These are phyloP conservation scores for Lagorchestes hirsutus DNA, from an alignment of 2,797 vertebrate species.

Conservation along the genomic window DNA sequence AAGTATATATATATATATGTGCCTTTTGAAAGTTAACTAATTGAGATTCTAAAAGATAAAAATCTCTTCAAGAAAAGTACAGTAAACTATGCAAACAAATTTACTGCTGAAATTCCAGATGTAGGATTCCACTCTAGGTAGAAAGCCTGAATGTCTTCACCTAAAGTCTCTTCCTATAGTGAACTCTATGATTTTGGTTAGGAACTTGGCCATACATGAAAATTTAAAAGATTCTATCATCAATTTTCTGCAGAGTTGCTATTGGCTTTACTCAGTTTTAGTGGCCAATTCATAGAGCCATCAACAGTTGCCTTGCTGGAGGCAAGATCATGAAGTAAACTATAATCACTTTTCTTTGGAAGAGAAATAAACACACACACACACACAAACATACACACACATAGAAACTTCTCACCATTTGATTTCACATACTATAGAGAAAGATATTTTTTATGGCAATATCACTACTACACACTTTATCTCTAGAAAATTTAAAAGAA, in stretches of 20 bases:
- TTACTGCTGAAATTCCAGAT: background rate
- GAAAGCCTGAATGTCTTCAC: background rate
- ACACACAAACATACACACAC: background rate
- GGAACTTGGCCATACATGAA: constrained; percentile 20
- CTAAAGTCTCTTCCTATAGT: background rate
- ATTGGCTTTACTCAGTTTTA: background rate
- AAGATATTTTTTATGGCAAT: background rate
- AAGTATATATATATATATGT: too few relatives aligned
- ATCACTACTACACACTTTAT: background rate
- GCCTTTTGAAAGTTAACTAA: background rate
- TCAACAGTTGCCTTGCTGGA: background rate
- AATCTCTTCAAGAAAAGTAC: background rate
- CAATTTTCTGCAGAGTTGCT: background rate
- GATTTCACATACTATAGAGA: background rate
- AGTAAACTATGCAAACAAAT: background rate
- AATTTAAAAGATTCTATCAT: constrained; percentile 14
- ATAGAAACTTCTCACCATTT: background rate
- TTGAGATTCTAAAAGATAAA: background rate
- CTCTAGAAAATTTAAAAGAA: constrained; percentile 5
- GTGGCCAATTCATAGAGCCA: background rate
- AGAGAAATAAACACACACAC: background rate
- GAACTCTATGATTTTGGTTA: background rate
- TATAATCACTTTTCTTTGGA: background rate
- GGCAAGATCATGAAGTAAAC: background rate
- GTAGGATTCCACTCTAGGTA: background rate